Base-by-base conservation (phyloP, 2,888 invertebrate genomes). In the Cryptocephalus primarius region DNA sequence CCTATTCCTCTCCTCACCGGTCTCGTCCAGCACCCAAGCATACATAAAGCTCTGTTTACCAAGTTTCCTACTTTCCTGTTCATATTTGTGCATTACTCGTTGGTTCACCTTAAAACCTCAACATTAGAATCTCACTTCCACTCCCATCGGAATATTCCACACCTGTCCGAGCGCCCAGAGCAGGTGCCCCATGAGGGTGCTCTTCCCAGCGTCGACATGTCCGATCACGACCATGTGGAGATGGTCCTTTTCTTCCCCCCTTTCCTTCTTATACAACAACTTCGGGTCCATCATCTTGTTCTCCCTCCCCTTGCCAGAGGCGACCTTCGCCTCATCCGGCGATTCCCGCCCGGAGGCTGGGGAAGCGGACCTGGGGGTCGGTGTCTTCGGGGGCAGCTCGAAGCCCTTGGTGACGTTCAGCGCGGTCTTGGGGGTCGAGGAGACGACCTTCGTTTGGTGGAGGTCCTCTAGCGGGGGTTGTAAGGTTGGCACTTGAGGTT, bases 11-110 rank as follows among this genome's bases (percentile, higher is more conserved):
- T 99, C 99, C 67, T 99, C 99, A 1, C 93, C 93, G 48, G 96
- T 97, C 72, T 99, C 97, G 71, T 99, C 99, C 44, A 99, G 74
- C 2, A 99, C 94, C 99, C 99, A 99, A 3, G 99, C 99, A 71
- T 89, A 99, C 75, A 93, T 88, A 61, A 97, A 97, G 52, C 95
- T 95, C 62, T 94, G 91, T 70, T 99, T 99, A 3, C 99, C 99
- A 55, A 93, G 75, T 70, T 97, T 96, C 66, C 90, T 88, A 60
- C 94, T 92, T 63, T 99, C 97, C 65, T 93, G 92, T 66, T 96
- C 96, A 75, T 93, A 94, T 67, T 96, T 96, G 69, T 97, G 96
- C 79, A 96, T 85, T 1, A 82, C 79, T 58, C 85, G 83, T 68
- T 92, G 85, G 51, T 85, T 87, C 0, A 93, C 67, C 70, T 69